These are phyloP conservation scores for Prunella strophiata DNA, from an alignment of 2,797 vertebrate genomes.

Conservation along the genomic window DNA sequence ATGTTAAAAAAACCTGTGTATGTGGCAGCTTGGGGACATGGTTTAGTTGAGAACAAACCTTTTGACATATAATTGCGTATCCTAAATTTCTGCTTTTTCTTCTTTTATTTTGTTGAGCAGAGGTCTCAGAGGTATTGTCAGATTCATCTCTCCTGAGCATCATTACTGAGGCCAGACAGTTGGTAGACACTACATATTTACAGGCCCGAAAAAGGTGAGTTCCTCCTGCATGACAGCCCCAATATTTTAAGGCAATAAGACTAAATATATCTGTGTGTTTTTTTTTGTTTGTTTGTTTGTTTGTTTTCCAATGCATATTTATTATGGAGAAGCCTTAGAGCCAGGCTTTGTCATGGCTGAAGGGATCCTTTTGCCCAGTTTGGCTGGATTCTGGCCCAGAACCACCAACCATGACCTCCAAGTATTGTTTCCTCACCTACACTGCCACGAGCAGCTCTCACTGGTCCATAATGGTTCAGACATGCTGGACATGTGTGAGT, in stretches of 20 bases:
- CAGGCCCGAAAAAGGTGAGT: background rate
- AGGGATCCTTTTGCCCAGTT: background rate
- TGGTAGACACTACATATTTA: background rate
- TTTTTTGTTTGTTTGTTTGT: background rate
- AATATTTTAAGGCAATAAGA: background rate
- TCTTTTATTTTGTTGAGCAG: background rate
- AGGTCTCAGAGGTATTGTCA: background rate
- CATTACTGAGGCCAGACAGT: constrained; percentile 2
- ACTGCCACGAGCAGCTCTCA: background rate
- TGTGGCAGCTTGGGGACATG: background rate
- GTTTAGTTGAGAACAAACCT: background rate
- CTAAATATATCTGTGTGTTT: background rate
- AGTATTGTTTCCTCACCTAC: background rate
- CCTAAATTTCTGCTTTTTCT: background rate
- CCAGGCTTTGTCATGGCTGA: background rate
- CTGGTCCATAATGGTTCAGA: background rate
- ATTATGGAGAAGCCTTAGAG: background rate
- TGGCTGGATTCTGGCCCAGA: background rate
- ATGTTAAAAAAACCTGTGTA: background rate
- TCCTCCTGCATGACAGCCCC: background rate
- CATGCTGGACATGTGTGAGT: rapidly evolving
- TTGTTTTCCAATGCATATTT: background rate
- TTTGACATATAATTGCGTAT: background rate
- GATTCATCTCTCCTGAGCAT: background rate
- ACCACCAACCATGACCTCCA: background rate